Conservation (phyloP, 1,140 invertebrate genomes). For the Trichonephila inaurata region DNA sequence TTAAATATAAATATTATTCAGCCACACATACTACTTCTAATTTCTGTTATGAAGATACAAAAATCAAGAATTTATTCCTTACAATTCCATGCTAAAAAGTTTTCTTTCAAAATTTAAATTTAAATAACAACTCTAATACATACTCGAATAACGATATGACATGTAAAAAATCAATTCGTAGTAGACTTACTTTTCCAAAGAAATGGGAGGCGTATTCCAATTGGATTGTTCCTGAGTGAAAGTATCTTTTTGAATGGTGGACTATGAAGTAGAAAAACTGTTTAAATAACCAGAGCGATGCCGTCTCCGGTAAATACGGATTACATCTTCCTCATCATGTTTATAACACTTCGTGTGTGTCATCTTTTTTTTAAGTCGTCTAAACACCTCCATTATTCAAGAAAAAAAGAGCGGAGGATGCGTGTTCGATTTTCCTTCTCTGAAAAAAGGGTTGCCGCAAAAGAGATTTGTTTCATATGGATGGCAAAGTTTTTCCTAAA, state of each 20-base stretch:
- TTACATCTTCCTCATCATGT: slow-evolving; percentile 1
- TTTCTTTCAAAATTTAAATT: too few species aligned
- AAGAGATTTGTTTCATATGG: not conserved
- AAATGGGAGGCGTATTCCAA: not conserved
- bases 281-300: not conserved
- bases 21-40: too few species aligned
- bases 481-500: too few species aligned
- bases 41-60: too few species aligned
- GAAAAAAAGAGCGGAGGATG: not conserved
- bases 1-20: too few species aligned
- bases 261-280: not conserved
- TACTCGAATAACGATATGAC: not conserved
- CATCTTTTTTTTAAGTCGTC: slow-evolving; percentile 17
- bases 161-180: not conserved
- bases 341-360: not conserved
- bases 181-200: not conserved
- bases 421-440: not conserved
- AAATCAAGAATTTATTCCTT: too few species aligned
- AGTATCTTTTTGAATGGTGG: not conserved
- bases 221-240: not conserved
- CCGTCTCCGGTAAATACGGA: not conserved
- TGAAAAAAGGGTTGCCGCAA: not conserved
- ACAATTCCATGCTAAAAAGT: too few species aligned
- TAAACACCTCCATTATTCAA: not conserved
- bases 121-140: too few species aligned